Conservation (phyloP, 37 sponge, comb jelly and placozoan species). For the Hormiphora californensis region DNA sequence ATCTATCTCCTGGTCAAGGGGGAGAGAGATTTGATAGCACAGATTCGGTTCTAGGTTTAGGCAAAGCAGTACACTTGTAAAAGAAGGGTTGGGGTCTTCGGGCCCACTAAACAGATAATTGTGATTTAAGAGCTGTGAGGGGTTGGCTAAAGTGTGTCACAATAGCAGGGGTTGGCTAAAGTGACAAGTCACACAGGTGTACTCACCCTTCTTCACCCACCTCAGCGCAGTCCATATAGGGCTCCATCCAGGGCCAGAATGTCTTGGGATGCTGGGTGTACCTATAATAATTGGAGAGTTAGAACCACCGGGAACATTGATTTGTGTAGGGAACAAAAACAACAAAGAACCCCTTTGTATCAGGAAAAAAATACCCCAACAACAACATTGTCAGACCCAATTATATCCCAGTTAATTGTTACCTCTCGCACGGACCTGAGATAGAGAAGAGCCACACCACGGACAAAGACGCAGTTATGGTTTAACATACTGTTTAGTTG, state of each 20-base stretch:
- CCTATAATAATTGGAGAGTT: too few relatives aligned
- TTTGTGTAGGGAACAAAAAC: not conserved
- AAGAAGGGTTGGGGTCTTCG: not conserved
- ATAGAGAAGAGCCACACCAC: constrained; percentile 93
- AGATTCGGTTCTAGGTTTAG: not conserved
- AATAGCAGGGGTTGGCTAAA: not conserved
- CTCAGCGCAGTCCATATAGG: constrained; percentile 92
- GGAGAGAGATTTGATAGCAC: not conserved
- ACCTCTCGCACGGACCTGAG: constrained; percentile 71
- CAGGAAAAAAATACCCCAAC: not conserved
- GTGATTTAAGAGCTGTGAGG: not conserved
- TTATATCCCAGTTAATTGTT: not conserved
- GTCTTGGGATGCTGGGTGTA: constrained; percentile 93
- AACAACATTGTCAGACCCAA: not conserved
- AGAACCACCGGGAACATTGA: too few relatives aligned
- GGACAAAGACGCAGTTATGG: constrained; percentile 91
- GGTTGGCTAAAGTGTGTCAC: not conserved
- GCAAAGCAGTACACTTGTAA: constrained; percentile 18
- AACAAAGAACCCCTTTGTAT: not conserved
- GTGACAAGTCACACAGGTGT: not conserved
- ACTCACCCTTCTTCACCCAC: constrained; percentile 60
- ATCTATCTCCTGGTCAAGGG: constrained; percentile 80
- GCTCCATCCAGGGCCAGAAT: constrained; percentile 90
- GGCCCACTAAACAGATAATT: not conserved
- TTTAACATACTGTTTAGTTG: constrained; percentile 87